These are phyloP conservation scores for Elgonia sp. DNA, from an alignment of 2,888 invertebrate genomes.

Conservation along the genomic window DNA sequence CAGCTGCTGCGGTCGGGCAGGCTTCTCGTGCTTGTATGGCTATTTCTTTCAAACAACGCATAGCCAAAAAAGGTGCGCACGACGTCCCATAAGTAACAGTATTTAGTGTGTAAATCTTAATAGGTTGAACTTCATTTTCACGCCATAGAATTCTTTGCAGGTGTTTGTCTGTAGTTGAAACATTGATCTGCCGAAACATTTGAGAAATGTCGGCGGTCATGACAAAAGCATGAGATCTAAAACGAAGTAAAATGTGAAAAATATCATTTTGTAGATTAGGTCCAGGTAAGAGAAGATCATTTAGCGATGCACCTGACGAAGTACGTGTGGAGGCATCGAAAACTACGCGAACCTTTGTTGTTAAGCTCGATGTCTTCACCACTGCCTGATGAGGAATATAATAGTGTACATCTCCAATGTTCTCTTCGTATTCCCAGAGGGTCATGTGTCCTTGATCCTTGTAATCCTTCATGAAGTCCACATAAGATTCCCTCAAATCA, in stretches of 20 bases:
- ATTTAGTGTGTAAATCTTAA: conserved; percentile 3
- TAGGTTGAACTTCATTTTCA: neutral
- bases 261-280: neutral
- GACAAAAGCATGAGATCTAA: neutral
- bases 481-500: neutral
- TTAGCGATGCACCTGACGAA: neutral
- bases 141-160: neutral
- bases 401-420: neutral
- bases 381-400: neutral
- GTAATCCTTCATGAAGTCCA: neutral
- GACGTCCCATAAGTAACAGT: conserved; percentile 47
- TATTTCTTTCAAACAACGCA: neutral
- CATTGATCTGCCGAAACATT: neutral
- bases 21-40: conserved; percentile 27
- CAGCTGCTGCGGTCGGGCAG: neutral
- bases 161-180: neutral
- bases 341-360: neutral
- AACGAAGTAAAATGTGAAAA: neutral
- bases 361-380: neutral
- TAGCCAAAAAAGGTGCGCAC: conserved; percentile 34
- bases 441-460: neutral
- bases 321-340: neutral
- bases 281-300: neutral
- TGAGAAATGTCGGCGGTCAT: neutral
- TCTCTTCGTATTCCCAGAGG: neutral